A percentile compares a stretch with the other conserved stretches of the same genome.
Conservation (phyloP, 2,113 vertebrate genomes). For the Brachyhypopomus gauderio region DNA sequence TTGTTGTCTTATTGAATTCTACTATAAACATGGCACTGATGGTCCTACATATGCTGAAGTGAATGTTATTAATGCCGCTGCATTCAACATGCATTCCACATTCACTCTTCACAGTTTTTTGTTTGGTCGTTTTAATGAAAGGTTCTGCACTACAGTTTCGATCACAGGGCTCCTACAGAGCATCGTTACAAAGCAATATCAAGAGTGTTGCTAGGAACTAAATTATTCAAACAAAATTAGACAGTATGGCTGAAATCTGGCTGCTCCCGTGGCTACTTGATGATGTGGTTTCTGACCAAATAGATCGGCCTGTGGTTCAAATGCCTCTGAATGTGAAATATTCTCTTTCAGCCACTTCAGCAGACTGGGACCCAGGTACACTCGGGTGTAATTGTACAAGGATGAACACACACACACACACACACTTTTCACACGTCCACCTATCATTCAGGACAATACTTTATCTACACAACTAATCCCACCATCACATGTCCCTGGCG, state of each 20-base stretch:
- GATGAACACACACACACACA: constrained; percentile 12
- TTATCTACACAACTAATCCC: not conserved
- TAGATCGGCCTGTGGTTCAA: not conserved
- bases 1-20: too few species aligned
- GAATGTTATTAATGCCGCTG: too few species aligned
- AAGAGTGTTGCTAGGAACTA: not conserved
- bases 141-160: not conserved
- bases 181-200: not conserved
- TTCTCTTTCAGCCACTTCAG: not conserved
- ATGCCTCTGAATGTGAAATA: too few species aligned
- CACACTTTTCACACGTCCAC: constrained; percentile 32
- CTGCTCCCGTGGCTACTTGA: not conserved
- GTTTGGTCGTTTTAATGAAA: not conserved
- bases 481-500: constrained; percentile 19
- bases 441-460: constrained; percentile 34
- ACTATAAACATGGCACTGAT: too few species aligned
- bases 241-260: not conserved
- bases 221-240: not conserved
- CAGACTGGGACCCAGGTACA: not conserved
- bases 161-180: not conserved
- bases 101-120: not conserved
- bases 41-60: too few species aligned
- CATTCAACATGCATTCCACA: not conserved
- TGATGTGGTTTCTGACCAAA: not conserved
- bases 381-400: not conserved